Base-by-base conservation (phyloP, 2,113 vertebrate species). In the Myrmophylax atrothorax region DNA sequence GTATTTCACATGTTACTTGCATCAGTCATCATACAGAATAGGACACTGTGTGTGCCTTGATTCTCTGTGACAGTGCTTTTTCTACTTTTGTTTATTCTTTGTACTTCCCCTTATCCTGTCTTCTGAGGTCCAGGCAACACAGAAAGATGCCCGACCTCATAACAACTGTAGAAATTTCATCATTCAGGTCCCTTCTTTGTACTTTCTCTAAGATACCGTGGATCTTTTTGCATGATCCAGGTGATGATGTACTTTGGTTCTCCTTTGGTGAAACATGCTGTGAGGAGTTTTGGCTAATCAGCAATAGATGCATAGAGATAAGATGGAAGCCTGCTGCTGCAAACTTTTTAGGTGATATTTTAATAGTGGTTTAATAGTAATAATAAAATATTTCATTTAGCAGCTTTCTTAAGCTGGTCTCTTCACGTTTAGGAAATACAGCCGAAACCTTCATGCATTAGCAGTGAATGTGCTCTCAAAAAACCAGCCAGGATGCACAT, bases 21-120 rank as follows among this genome's bases (percentile, higher is more conserved):
- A 89, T 94, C 90, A 64, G 53, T 88, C 83, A 68, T 86, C 24
- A 3, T 52, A 31, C 31, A 59, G 88, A 89, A 69, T 53, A 47
- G 83, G 16, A 37, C 37, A 47, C 31, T 26, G 63, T 5, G 6
- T 76, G 40, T 89, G 35, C 77, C 35, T 84, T 84, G 69, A 83
- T 87, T 82, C 78, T 70, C 74, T 86, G 33, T 88, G 93, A 46
- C 75, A 59, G 33, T 81, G 26, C 18, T 9, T 49, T 87, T 91
- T 88, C 50, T 90, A 38, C 42, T 90, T 73, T 5, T 69, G 1
- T 50, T 87, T 93, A 25, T 87, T 78, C 44, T 83, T 79, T 77
- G 12, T 83, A n/a, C 33, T 76, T 79, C 28, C 10, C 22, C 47
- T 74, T 83, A 7, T 10, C 79, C 66, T 83, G 50, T 56, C 31